Conservation (phyloP, 92 coral and sea anemone species). For the Siderastrea siderea region DNA sequence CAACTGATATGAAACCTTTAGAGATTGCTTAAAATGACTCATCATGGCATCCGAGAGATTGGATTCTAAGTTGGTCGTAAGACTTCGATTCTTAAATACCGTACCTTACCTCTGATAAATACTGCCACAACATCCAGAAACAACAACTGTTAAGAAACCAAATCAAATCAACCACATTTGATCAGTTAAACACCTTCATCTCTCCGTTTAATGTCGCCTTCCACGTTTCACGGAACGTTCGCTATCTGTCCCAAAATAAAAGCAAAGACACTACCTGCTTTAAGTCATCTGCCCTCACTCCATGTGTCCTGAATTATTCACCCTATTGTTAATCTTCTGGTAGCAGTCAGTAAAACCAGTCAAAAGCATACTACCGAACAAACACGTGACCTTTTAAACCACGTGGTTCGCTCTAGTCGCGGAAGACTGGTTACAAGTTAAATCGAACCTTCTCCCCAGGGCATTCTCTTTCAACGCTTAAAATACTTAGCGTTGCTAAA, state of each 20-base stretch:
- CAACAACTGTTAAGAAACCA: not conserved
- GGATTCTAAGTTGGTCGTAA: not conserved
- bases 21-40: no score
- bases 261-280: constrained; percentile 32
- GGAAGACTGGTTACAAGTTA: constrained; percentile 19
- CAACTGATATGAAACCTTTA: not conserved
- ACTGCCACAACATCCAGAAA: not conserved
- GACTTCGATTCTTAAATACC: not conserved
- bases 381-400: constrained; percentile 4
- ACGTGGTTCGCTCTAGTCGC: not conserved
- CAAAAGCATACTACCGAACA: constrained; percentile 14
- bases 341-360: constrained; percentile 31
- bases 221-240: not conserved
- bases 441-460: no score
- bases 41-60: not conserved
- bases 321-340: constrained; percentile 28
- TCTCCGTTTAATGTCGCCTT: not conserved
- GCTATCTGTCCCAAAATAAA: constrained; percentile 2
- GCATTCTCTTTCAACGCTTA: no score
- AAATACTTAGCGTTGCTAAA: no score
- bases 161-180: not conserved
- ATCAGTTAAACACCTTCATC: not conserved
- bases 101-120: constrained; percentile 1
- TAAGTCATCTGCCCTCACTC: constrained; percentile 47
- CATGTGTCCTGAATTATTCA: constrained; percentile 42